A percentile compares a stretch with the other conserved stretches of the same genome.
These are phyloP conservation scores for Lasioglossum leucozonium DNA, from an alignment of 2,888 invertebrate species.

Conservation along the genomic window DNA sequence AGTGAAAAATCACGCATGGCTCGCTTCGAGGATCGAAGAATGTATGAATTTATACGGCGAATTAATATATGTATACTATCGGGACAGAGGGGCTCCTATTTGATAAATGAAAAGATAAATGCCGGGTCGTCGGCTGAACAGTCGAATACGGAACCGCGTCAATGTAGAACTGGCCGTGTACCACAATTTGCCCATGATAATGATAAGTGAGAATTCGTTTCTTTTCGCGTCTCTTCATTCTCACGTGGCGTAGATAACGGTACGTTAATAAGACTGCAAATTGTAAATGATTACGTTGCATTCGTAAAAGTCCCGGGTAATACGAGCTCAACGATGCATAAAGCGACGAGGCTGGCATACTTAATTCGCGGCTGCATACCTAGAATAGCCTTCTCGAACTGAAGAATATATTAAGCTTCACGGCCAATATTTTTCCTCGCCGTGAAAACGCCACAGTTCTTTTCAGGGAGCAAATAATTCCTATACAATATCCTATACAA, in stretches of 20 bases:
- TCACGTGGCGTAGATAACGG: slow-evolving; percentile 47
- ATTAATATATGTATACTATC: slow-evolving; percentile 6
- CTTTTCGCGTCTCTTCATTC: slow-evolving; percentile 30
- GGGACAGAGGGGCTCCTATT: background rate
- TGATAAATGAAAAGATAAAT: slow-evolving; percentile 7
- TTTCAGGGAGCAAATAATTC: background rate
- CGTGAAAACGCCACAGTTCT: background rate
- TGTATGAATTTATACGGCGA: background rate
- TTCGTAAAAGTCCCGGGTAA: slow-evolving; percentile 30
- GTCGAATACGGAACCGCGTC: slow-evolving; percentile 12
- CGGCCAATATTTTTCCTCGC: background rate
- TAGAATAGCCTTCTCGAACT: slow-evolving; percentile 3
- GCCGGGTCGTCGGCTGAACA: background rate
- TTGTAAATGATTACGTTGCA: slow-evolving; percentile 41
- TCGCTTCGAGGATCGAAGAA: background rate
- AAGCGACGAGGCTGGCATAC: slow-evolving; percentile 27
- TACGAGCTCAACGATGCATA: slow-evolving; percentile 34
- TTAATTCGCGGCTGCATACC: slow-evolving; percentile 34
- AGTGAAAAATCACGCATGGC: background rate
- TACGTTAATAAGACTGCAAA: slow-evolving; percentile 49
- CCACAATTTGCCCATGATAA: slow-evolving; percentile 30
- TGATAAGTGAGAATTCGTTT: slow-evolving; percentile 22
- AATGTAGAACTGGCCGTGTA: slow-evolving; percentile 1
- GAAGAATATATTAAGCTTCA: slow-evolving; percentile 13
- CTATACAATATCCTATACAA: background rate